Evolutionary conservation across 2,888 invertebrate genomes (phyloP), one percentile per base, ranked within the genome.

Genomic region (Acanthococcus lagerstroemiae): DNA sequence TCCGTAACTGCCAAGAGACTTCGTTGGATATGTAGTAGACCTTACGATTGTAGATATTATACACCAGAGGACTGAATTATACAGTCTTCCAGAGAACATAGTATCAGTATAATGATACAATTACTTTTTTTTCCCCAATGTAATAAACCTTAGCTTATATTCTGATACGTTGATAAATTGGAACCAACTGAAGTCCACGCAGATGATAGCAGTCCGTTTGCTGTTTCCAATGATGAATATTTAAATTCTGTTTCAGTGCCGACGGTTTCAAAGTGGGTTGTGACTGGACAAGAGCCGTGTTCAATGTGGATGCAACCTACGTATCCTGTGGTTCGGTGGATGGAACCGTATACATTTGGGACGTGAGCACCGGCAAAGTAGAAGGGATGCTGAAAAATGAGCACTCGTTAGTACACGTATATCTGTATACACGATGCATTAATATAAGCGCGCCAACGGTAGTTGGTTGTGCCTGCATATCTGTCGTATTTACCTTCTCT

Each of bases 191-290:
- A n/a, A n/a, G n/a, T n/a, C n/a, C n/a, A n/a, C n/a, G n/a, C n/a
- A n/a, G n/a, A n/a, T n/a, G n/a, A n/a, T n/a, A n/a, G n/a, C n/a
- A n/a, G n/a, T n/a, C n/a, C n/a, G n/a, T n/a, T n/a, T n/a, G n/a
- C n/a, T n/a, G n/a, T n/a, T n/a, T n/a, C n/a, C n/a, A n/a, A 66
- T 70, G 69, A 71, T 68, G n/a, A n/a, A n/a, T n/a, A n/a, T n/a
- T n/a, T n/a, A n/a, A n/a, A 58, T 70, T n/a, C 26, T 24, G 71
- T 80, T 80, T 50, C 80, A 95, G 95, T 77, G 88, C 90, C 75
- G 96, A 97, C 73, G 87, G 89, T 67, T 97, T 97, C 79, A 93
- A 93, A 80, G 88, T 95, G 69, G 90, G 91, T 69, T 92, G 90
- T 79, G 96, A 97, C 80, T 95, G 90, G 87, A 84, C 92, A 27